phyloP scores from a whole-genome alignment of 2,113 vertebrate genomes.

The Apodemus sylvaticus region DNA sequence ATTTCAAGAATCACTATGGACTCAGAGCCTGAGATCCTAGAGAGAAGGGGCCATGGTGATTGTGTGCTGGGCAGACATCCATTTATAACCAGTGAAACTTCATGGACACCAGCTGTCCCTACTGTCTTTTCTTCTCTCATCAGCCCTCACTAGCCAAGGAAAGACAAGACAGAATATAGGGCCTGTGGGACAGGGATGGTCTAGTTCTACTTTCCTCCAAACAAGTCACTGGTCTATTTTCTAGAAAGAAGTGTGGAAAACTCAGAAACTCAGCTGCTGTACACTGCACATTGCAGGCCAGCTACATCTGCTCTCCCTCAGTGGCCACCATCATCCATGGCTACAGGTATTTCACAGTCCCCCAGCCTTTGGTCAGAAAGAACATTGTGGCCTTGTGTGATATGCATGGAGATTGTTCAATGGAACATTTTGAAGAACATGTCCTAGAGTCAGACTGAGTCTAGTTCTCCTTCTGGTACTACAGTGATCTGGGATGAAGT shows the following conservation, averaged over 20 bases:
- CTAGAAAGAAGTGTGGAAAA: neutral
- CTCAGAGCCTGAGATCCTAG: neutral
- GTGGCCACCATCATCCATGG: rapidly evolving
- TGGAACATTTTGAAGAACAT: neutral
- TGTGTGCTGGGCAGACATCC: rapidly evolving
- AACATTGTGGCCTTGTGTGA: neutral
- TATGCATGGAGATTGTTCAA: neutral
- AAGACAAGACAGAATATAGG: neutral
- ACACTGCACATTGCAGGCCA: neutral
- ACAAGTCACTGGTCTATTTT: neutral
- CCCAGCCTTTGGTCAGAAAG: neutral
- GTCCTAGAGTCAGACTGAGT: no score
- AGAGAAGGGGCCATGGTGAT: rapidly evolving
- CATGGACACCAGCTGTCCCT: neutral
- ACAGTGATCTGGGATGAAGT: neutral
- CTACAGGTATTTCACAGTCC: neutral
- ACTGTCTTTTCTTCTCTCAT: neutral
- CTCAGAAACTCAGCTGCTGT: neutral
- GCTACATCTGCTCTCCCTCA: neutral
- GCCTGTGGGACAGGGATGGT: neutral
- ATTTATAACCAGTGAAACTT: neutral
- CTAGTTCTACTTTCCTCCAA: neutral
- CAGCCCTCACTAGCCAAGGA: neutral
- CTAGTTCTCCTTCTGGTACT: neutral
- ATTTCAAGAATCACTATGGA: neutral